Conservation (phyloP, 92 coral and sea anemone genomes). For the Phenganax subtilis region DNA sequence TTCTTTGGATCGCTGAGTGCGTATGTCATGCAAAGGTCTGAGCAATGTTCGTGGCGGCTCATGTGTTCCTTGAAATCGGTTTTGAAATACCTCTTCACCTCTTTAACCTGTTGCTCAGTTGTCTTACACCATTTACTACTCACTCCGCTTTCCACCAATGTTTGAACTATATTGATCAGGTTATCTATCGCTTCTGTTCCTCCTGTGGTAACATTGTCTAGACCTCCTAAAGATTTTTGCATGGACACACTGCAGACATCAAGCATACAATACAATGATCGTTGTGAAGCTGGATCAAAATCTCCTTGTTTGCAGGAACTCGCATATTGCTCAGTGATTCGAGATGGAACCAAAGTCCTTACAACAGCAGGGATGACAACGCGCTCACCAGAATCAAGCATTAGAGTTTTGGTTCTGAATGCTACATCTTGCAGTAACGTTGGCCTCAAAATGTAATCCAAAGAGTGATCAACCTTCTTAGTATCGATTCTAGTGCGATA, state of each 20-base stretch:
- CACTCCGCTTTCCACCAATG: conserved; percentile 37
- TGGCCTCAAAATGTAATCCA: conserved; percentile 53
- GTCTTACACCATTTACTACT: conserved; percentile 6
- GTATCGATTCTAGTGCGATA: conserved; percentile 39
- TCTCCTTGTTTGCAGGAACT: conserved; percentile 38
- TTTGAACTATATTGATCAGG: conserved; percentile 8
- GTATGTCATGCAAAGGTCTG: conserved; percentile 51
- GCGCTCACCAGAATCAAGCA: conserved; percentile 53
- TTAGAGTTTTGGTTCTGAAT: conserved; percentile 45
- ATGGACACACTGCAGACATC: conserved; percentile 49
- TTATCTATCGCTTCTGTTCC: conserved; percentile 49
- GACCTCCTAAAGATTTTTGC: conserved; percentile 50
- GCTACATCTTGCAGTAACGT: conserved; percentile 55
- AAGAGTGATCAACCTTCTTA: conserved; percentile 43
- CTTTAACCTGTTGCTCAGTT: conserved; percentile 5
- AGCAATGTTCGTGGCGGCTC: conserved; percentile 45
- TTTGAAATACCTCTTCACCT: conserved; percentile 48
- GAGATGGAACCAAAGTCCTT: conserved; percentile 49
- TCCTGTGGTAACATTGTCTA: conserved; percentile 52
- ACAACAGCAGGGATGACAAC: conserved; percentile 54
- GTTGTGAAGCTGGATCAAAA: conserved; percentile 45
- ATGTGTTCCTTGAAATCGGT: conserved; percentile 55
- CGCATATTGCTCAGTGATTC: conserved; percentile 46
- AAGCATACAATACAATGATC: conserved; percentile 46
- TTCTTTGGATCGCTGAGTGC: conserved; percentile 41